phyloP scores from a whole-genome alignment of 2,113 vertebrate genomes.

The Pao palembangensis region DNA sequence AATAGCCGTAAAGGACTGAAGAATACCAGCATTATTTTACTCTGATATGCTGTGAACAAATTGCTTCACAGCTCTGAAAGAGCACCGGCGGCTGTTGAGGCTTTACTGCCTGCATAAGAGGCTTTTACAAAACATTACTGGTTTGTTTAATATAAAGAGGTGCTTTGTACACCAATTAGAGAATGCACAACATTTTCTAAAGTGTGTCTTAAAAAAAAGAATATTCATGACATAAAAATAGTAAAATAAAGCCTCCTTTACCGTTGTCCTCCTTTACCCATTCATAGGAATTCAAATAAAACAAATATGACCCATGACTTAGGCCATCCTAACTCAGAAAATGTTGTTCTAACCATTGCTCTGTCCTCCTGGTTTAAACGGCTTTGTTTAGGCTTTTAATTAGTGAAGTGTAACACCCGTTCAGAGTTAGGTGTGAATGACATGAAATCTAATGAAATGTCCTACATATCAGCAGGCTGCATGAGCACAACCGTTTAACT shows the following conservation, averaged over 20 bases:
- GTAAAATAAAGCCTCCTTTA: too few species aligned
- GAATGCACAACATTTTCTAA: neutral
- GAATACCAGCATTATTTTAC: neutral
- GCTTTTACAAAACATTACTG: neutral
- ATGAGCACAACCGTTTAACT: slow-evolving; percentile 49
- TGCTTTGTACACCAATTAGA: neutral
- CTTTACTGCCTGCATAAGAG: neutral
- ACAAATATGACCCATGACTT: neutral
- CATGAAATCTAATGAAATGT: slow-evolving; percentile 57
- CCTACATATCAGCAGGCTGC: slow-evolving; percentile 37
- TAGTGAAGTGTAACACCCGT: slow-evolving; percentile 12
- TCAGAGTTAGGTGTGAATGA: slow-evolving; percentile 42
- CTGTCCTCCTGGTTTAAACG: slow-evolving; percentile 7
- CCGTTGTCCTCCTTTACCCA: too few species aligned
- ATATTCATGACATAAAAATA: too few species aligned
- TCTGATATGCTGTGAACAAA: slow-evolving; percentile 3
- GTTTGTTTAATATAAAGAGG: neutral
- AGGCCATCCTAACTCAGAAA: neutral
- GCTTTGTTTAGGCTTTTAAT: slow-evolving; percentile 29
- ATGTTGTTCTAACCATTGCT: neutral
- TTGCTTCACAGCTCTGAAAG: neutral
- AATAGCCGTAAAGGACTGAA: neutral
- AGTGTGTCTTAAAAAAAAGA: too few species aligned
- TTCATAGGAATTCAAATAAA: neutral
- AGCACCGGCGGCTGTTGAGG: neutral